A percentile compares a stretch with the other conserved stretches of the same genome.
These are phyloP conservation scores for Crypturellus tataupa DNA, from an alignment of 2,797 vertebrate genomes.

Conservation along the genomic window DNA sequence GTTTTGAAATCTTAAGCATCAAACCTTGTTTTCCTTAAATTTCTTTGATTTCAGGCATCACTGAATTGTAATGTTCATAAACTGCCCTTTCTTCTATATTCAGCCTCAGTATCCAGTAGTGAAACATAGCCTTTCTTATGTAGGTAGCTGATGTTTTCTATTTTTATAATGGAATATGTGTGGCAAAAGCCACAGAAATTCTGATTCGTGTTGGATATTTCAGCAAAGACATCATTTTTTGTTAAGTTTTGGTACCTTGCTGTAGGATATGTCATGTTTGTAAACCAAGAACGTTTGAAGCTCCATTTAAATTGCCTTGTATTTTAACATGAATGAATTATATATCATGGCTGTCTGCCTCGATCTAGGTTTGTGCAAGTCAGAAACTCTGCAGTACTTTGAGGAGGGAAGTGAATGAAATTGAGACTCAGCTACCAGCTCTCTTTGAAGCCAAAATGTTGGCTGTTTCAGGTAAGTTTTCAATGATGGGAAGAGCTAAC, in stretches of 20 bases:
- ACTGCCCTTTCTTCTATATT: not conserved
- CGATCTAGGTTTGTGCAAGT: slow-evolving; percentile 87
- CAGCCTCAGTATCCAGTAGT: not conserved
- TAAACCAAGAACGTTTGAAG: slow-evolving; percentile 56
- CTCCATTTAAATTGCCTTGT: slow-evolving; percentile 41
- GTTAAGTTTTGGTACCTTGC: slow-evolving; percentile 43
- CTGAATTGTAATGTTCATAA: not conserved
- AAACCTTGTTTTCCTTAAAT: not conserved
- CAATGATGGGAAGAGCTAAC: not conserved
- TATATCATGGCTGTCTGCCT: slow-evolving; percentile 50
- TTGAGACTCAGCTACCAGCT: slow-evolving; percentile 87
- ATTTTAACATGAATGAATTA: slow-evolving; percentile 57
- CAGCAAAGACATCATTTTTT: slow-evolving; percentile 40
- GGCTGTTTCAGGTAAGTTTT: slow-evolving; percentile 88
- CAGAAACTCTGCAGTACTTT: slow-evolving; percentile 89
- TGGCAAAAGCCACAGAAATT: not conserved
- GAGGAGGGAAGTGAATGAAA: slow-evolving; percentile 88
- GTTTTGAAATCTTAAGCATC: not conserved
- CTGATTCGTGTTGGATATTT: not conserved
- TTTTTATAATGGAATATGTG: not conserved
- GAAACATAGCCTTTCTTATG: not conserved
- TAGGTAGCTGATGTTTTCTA: not conserved
- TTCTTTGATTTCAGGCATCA: not conserved
- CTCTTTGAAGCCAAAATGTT: slow-evolving; percentile 91
- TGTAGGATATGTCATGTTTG: slow-evolving; percentile 51